phyloP scores from a whole-genome alignment of 1,140 invertebrate genomes.

The Maniola jurtina region DNA sequence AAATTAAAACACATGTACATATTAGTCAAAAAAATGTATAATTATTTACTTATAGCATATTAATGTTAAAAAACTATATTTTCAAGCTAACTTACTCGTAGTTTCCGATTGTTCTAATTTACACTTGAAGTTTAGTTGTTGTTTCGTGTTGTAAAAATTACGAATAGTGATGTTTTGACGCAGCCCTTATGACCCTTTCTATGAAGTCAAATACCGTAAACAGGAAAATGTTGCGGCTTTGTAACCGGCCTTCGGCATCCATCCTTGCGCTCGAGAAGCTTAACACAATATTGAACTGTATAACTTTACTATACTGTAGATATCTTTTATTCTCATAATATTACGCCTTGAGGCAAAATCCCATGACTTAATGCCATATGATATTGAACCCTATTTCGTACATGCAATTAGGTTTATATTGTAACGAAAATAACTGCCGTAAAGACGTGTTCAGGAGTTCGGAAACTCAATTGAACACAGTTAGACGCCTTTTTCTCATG shows the following conservation, averaged over 20 bases:
- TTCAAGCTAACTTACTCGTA: too few species aligned
- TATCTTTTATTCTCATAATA: neutral
- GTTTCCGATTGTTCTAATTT: too few species aligned
- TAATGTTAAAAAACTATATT: too few species aligned
- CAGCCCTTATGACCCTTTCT: conserved; percentile 22
- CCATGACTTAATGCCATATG: neutral
- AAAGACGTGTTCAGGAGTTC: conserved; percentile 27
- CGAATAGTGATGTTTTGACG: neutral
- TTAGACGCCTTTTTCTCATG: neutral
- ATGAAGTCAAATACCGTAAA: conserved; percentile 40
- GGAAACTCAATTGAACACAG: conserved; percentile 24
- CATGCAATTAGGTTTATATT: neutral
- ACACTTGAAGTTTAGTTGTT: neutral
- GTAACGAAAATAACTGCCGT: conserved; percentile 11
- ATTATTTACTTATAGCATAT: too few species aligned
- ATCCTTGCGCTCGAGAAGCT: neutral
- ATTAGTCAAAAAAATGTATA: too few species aligned
- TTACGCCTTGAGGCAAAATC: neutral
- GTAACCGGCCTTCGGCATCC: conserved; percentile 29
- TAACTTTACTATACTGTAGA: neutral
- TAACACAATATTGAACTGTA: conserved; percentile 1
- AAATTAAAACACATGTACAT: too few species aligned
- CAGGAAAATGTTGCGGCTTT: conserved; percentile 50
- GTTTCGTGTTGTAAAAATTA: neutral
- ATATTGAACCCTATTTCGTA: neutral